phyloP scores from a whole-genome alignment of 1,140 invertebrate species.

The Papilio xuthus region DNA sequence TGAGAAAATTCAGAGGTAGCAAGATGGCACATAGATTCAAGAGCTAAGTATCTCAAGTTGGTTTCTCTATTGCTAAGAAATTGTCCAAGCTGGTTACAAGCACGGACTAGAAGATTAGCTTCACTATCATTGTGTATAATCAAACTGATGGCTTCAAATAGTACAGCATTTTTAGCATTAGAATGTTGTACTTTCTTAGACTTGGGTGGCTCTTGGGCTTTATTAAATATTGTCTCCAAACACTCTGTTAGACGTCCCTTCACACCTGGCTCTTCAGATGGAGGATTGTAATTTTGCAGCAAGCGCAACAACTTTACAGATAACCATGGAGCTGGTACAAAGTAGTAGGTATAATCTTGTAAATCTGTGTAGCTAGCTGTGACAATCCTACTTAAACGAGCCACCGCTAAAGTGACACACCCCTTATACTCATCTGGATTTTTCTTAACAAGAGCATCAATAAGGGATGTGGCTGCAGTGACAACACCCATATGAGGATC shows the following conservation, averaged over 20 bases:
- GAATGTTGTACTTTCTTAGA: conserved; percentile 99
- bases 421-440: conserved; percentile 99
- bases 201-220: conserved; percentile 99
- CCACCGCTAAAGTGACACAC: conserved; percentile 98
- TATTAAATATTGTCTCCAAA: conserved; percentile 99
- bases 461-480: conserved; percentile 98
- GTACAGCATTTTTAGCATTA: conserved; percentile 99
- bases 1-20: conserved; percentile 99
- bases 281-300: conserved; percentile 99
- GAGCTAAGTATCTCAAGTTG: conserved; percentile 97
- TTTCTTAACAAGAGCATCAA: conserved; percentile 98
- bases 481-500: conserved; percentile 99
- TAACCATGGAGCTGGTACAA: conserved; percentile 99
- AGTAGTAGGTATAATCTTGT: conserved; percentile 99
- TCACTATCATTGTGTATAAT: conserved; percentile 99
- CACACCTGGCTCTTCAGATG: conserved; percentile 97
- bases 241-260: conserved; percentile 98
- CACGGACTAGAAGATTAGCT: conserved; percentile 97
- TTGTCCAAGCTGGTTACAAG: conserved; percentile 99
- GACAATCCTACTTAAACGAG: conserved; percentile 97
- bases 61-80: conserved; percentile 99
- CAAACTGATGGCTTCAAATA: conserved; percentile 99
- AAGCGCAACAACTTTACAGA: conserved; percentile 98
- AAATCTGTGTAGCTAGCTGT: conserved; percentile 99
- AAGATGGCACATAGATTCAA: conserved; percentile 99